Evolutionary conservation across 1,140 invertebrate species (phyloP).

Genomic region (Parasteatoda tepidariorum): DNA sequence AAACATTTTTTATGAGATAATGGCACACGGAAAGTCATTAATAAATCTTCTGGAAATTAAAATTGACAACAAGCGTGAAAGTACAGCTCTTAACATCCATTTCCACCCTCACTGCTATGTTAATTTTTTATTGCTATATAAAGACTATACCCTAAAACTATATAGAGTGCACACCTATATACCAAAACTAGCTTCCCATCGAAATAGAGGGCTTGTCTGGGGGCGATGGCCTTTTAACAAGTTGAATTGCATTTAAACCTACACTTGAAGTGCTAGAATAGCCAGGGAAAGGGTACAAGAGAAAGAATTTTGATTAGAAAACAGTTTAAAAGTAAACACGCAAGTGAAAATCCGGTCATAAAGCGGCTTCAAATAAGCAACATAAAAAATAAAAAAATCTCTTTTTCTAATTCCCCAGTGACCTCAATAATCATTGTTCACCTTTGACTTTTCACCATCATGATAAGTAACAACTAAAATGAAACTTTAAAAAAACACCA

Average conservation of each 20-base stretch:
- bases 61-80: neutral
- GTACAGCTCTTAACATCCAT: neutral
- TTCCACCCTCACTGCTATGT: neutral
- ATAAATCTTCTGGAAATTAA: neutral
- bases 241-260: neutral
- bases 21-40: no score
- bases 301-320: neutral
- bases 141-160: neutral
- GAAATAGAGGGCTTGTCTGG: no score
- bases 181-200: neutral
- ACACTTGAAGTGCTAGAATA: neutral
- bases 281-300: neutral
- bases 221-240: neutral
- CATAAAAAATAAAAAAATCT: conserved; percentile 9
- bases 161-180: neutral
- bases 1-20: no score
- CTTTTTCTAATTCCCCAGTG: conserved; percentile 43
- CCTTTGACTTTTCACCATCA: conserved; percentile 4
- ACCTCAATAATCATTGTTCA: conserved; percentile 42
- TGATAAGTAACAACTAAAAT: neutral
- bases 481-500: conserved; percentile 1
- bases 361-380: neutral
- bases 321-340: neutral
- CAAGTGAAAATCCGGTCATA: conserved; percentile 29
- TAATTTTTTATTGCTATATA: neutral